Evolutionary conservation across 2,888 invertebrate species (phyloP).

Genomic region (Epinotia bilunana): DNA sequence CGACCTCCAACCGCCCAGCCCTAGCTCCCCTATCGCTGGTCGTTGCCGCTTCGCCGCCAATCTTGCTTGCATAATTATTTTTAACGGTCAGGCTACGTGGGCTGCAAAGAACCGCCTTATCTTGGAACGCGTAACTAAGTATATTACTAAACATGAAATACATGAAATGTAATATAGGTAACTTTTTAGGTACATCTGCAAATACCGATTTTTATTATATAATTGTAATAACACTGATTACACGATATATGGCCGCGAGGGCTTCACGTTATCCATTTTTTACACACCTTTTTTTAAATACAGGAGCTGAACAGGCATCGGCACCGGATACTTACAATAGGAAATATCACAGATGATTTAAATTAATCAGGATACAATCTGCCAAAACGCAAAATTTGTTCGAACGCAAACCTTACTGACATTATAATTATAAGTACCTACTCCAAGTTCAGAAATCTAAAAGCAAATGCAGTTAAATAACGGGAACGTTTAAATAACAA

Average conservation of each 20-base stretch:
- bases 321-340: neutral
- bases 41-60: slow-evolving; percentile 45
- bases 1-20: slow-evolving; percentile 65
- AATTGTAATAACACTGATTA: neutral
- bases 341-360: too few relatives aligned
- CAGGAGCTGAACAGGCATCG: too few relatives aligned
- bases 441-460: neutral
- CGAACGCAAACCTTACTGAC: neutral
- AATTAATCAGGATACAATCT: too few relatives aligned
- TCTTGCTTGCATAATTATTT: slow-evolving; percentile 75
- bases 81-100: slow-evolving; percentile 59
- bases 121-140: slow-evolving; percentile 33
- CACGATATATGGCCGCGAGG: neutral
- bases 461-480: neutral
- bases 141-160: slow-evolving; percentile 39
- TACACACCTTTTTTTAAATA: too few relatives aligned
- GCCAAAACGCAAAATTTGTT: too few relatives aligned
- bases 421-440: neutral
- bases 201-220: neutral
- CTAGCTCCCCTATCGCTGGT: slow-evolving; percentile 44
- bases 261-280: neutral
- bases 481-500: neutral
- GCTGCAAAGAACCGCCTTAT: slow-evolving; percentile 38
- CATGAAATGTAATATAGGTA: slow-evolving; percentile 4
- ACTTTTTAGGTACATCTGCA: neutral